Conservation (phyloP, 2,797 vertebrate genomes). For the Tapirus indicus region DNA sequence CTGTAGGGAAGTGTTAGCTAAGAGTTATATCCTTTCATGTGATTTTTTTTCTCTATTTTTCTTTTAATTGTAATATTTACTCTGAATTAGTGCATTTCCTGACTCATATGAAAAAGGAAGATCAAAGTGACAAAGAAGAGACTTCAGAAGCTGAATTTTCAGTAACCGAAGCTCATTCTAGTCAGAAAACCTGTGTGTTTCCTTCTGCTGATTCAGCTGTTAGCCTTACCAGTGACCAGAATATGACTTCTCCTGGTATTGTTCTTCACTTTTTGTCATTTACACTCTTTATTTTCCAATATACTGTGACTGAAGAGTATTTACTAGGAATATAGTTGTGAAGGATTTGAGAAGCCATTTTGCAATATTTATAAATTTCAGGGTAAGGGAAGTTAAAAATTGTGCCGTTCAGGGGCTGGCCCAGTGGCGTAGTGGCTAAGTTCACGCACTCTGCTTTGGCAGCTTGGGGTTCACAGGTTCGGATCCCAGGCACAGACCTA, state of each 20-base stretch:
- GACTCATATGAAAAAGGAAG: constrained; percentile 51
- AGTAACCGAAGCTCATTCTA: constrained; percentile 30
- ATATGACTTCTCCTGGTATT: constrained; percentile 87
- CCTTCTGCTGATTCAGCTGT: constrained; percentile 70
- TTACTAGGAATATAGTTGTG: not conserved
- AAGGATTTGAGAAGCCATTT: constrained; percentile 17
- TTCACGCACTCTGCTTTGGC: too few relatives aligned
- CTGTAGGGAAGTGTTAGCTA: not conserved
- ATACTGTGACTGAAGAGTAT: not conserved
- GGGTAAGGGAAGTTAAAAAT: not conserved
- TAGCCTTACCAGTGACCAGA: constrained; percentile 65
- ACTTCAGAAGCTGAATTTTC: constrained; percentile 62
- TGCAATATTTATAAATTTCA: constrained; percentile 15
- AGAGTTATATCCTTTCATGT: not conserved
- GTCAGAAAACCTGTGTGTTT: constrained; percentile 53
- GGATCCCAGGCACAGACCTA: too few relatives aligned
- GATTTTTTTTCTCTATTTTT: not conserved
- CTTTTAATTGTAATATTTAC: not conserved
- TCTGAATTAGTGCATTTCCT: constrained; percentile 66
- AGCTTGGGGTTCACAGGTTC: too few relatives aligned
- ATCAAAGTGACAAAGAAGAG: constrained; percentile 78
- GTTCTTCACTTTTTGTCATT: not conserved
- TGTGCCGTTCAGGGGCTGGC: not conserved
- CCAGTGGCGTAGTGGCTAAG: too few relatives aligned
- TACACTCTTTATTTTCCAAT: not conserved